A percentile compares a stretch with the other conserved stretches of the same genome.
Evolutionary conservation across 1,140 invertebrate genomes (phyloP).

Genomic region (Ceratitis capitata): DNA sequence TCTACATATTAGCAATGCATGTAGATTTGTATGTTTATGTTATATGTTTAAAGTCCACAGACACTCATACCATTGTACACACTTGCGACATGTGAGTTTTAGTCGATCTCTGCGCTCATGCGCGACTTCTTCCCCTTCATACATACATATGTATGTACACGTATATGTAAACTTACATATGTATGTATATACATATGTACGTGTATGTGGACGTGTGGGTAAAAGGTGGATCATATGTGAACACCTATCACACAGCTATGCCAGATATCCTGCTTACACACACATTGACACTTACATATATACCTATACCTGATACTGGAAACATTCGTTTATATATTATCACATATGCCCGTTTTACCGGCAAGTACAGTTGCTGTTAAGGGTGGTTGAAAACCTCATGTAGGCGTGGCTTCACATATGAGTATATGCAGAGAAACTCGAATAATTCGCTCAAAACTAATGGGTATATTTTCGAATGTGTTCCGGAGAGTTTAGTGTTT

Average conservation of each 20-base stretch:
- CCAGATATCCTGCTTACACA: not conserved
- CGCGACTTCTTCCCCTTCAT: not conserved
- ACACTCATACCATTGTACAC: not conserved
- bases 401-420: conserved; percentile 28
- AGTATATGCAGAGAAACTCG: not conserved
- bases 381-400: not conserved
- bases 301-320: not conserved
- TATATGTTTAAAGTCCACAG: too few relatives aligned
- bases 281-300: not conserved
- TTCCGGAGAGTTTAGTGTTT: too few relatives aligned
- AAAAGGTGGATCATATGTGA: not conserved
- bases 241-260: not conserved
- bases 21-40: not conserved
- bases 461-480: too few relatives aligned
- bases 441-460: too few relatives aligned
- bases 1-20: too few relatives aligned
- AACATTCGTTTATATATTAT: not conserved
- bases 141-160: not conserved
- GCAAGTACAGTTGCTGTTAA: not conserved
- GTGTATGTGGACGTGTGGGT: not conserved
- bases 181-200: not conserved
- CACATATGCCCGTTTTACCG: too few relatives aligned
- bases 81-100: too few relatives aligned
- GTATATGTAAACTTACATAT: not conserved
- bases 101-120: not conserved